phyloP scores from a whole-genome alignment of 2,797 vertebrate genomes.

The Sardinella longiceps region DNA sequence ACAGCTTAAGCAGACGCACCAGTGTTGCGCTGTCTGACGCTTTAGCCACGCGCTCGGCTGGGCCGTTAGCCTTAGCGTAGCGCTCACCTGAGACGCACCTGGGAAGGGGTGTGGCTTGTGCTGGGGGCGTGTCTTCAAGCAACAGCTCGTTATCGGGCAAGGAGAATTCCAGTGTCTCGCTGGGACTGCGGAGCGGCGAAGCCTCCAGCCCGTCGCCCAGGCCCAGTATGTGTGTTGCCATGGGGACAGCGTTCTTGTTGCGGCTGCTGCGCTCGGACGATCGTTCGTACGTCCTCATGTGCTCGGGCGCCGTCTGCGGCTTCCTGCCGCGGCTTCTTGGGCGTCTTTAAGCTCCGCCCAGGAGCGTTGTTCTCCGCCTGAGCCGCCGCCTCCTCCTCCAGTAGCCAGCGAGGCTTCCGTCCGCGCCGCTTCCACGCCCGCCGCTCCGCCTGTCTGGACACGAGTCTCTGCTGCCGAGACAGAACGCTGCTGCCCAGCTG shows the following conservation, averaged over 20 bases:
- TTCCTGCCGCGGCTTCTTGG: constrained; percentile 64
- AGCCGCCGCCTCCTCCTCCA: constrained; percentile 74
- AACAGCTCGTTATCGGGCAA: constrained; percentile 76
- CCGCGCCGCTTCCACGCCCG: constrained; percentile 75
- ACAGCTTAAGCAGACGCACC: neutral
- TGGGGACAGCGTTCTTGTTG: constrained; percentile 43
- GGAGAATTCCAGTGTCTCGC: constrained; percentile 71
- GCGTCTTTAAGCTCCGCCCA: constrained; percentile 59
- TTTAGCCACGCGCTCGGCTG: neutral
- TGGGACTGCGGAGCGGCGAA: constrained; percentile 55
- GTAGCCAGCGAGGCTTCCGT: constrained; percentile 75
- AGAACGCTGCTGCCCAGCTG: constrained; percentile 42
- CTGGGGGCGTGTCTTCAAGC: neutral
- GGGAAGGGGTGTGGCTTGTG: constrained; percentile 55
- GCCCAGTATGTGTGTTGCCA: neutral
- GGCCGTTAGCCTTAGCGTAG: too few species aligned
- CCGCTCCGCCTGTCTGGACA: constrained; percentile 70
- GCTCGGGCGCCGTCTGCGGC: constrained; percentile 54
- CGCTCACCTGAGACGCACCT: constrained; percentile 29
- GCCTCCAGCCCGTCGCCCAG: constrained; percentile 15
- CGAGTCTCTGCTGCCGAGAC: constrained; percentile 64
- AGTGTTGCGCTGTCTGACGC: neutral
- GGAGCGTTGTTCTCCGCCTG: constrained; percentile 61
- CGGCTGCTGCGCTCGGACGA: too few species aligned
- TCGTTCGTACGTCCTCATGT: constrained; percentile 47